phyloP scores from a whole-genome alignment of 2,797 vertebrate genomes.

The Benthosema pterotum region DNA sequence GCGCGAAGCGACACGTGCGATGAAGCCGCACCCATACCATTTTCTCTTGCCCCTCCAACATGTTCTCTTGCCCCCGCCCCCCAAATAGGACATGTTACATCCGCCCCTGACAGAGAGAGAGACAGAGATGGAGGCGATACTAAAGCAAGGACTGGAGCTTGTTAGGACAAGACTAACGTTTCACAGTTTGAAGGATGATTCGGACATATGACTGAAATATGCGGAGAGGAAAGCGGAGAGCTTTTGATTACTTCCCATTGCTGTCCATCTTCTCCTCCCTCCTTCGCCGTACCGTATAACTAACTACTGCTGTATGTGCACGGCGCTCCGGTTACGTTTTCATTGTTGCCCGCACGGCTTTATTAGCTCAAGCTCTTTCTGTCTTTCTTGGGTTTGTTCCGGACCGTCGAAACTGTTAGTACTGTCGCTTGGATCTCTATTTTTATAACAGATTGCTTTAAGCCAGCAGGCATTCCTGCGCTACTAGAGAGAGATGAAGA shows the following conservation, averaged over 20 bases:
- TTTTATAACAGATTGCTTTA: no score
- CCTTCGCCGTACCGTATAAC: no score
- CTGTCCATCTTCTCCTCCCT: constrained; percentile 23
- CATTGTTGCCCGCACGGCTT: constrained; percentile 24
- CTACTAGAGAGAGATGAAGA: no score
- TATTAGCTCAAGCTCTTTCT: neutral
- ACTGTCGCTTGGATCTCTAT: neutral
- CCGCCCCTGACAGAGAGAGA: neutral
- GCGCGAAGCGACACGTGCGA: no score
- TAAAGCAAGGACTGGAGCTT: constrained; percentile 41
- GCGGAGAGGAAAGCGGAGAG: constrained; percentile 44
- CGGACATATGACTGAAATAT: constrained; percentile 56
- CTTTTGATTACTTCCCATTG: constrained; percentile 53
- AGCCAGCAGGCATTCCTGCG: no score
- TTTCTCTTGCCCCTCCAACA: no score
- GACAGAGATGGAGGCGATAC: constrained; percentile 30
- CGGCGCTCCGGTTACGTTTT: constrained; percentile 29
- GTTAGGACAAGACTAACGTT: constrained; percentile 48
- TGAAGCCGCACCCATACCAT: no score
- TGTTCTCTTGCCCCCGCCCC: no score
- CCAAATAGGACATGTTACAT: no score
- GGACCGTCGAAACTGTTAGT: neutral
- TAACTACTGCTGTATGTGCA: neutral
- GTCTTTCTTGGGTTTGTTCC: neutral
- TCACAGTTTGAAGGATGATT: constrained; percentile 56